Evolutionary conservation across 2,888 invertebrate genomes (phyloP), one percentile per base, ranked within the genome.

Genomic region (Lasioglossum oenotherae): DNA sequence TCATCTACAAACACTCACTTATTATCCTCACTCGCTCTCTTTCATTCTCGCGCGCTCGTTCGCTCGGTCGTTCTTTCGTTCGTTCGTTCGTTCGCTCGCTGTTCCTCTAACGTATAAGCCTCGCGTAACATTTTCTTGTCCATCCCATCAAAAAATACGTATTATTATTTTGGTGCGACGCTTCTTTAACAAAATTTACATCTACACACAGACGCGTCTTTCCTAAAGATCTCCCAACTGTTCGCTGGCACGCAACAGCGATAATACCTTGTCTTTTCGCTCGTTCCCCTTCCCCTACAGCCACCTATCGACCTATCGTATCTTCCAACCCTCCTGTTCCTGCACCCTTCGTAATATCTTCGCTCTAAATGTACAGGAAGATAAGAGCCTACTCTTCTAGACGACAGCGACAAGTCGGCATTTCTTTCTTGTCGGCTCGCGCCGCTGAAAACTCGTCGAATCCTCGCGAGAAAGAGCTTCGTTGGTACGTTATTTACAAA

Each of bases 281-380:
- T 69, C n/a, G 49, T 31, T 4, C 38, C 38, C 31, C 57, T 31
- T 77, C 23, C 74, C 27, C 64, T 67, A 41, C 53, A 31, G 31
- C 4, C 31, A 27, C 19, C 8, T 16, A 16, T 64, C 64, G 31
- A 16, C 64, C 31, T 16, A 57, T 57, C 57, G 57, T 57, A n/a
- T 57, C n/a, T 12, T n/a, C n/a, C n/a, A n/a, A 57, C 57, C 53
- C n/a, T 57, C 19, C 19, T 23, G 67, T 23, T 35, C 19, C 23
- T 23, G 19, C 35, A 3, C 35, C 23, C 35, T 23, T 53, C 53
- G 53, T 35, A n/a, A 44, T 49, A n/a, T 64, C 31, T 35, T 64
- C 84, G 74, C 81, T 71, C 84, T 91, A 90, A 92, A 93, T 93
- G 87, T 94, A 94, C 93, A 94, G 94, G 93, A 94, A 94, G 94